Conservation (phyloP, 2,797 vertebrate species). For the Spheniscus humboldti region DNA sequence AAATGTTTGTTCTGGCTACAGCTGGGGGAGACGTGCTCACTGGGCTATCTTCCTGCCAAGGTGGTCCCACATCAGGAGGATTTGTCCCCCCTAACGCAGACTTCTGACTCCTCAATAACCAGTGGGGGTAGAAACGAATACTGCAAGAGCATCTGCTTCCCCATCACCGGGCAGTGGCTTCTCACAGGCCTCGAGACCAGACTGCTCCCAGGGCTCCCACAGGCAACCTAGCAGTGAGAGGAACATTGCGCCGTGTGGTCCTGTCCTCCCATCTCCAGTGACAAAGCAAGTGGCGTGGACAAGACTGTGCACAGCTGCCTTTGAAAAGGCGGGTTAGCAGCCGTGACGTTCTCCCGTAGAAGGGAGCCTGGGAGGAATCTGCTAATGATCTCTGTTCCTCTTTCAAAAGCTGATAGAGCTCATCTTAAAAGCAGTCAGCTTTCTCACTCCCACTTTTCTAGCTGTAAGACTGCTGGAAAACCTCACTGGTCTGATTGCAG, state of each 20-base stretch:
- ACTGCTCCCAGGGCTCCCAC: rapidly evolving
- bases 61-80: neutral
- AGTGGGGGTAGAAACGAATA: neutral
- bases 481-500: neutral
- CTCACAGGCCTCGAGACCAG: neutral
- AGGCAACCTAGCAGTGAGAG: neutral
- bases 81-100: neutral
- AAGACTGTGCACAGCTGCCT: neutral
- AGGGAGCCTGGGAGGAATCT: neutral
- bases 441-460: neutral
- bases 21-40: neutral
- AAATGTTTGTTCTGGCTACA: neutral
- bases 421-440: neutral
- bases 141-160: neutral
- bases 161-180: rapidly evolving
- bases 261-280: neutral
- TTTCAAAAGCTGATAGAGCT: neutral
- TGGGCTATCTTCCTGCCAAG: neutral
- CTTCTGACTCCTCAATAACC: neutral
- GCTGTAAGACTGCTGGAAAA: neutral
- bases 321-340: neutral
- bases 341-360: rapidly evolving
- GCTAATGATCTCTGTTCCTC: neutral
- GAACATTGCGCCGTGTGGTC: rapidly evolving
- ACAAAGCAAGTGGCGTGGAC: neutral